A percentile compares a stretch with the other conserved stretches of the same genome.
Evolutionary conservation across 2,888 invertebrate species (phyloP).

Genomic region (Chalcis sispes): DNA sequence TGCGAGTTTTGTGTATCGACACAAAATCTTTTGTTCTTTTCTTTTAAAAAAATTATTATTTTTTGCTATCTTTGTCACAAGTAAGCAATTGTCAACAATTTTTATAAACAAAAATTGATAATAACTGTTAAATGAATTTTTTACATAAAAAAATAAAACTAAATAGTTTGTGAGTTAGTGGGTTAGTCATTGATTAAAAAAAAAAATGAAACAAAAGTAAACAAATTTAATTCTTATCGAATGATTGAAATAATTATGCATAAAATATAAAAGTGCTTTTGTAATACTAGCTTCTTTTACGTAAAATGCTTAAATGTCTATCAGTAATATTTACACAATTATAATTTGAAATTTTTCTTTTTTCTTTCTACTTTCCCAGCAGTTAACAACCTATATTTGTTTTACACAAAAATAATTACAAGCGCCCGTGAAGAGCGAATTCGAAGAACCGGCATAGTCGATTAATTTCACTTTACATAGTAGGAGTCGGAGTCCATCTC

Average conservation of each 20-base stretch:
- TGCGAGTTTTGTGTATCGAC: constrained; percentile 53
- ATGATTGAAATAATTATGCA: no score
- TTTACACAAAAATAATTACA: constrained; percentile 44
- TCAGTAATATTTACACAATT: neutral
- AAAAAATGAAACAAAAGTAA: no score
- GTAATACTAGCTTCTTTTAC: neutral
- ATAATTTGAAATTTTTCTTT: neutral
- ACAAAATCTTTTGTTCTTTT: constrained; percentile 47
- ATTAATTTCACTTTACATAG: constrained; percentile 54
- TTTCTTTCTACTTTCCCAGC: constrained; percentile 42
- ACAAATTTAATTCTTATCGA: no score
- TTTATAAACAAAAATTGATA: no score
- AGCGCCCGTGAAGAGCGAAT: constrained; percentile 1
- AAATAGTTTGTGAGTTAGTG: no score
- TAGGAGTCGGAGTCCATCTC: constrained; percentile 30
- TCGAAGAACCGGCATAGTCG: constrained; percentile 44
- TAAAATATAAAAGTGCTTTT: neutral
- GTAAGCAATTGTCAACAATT: no score
- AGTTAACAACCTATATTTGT: constrained; percentile 39
- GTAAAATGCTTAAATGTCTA: neutral
- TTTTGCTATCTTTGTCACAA: neutral
- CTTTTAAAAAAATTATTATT: constrained; percentile 1
- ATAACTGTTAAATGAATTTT: no score
- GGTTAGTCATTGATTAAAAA: no score
- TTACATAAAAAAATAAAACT: no score